These are phyloP conservation scores for Andrena camellia DNA, from an alignment of 2,888 invertebrate genomes.

Conservation along the genomic window DNA sequence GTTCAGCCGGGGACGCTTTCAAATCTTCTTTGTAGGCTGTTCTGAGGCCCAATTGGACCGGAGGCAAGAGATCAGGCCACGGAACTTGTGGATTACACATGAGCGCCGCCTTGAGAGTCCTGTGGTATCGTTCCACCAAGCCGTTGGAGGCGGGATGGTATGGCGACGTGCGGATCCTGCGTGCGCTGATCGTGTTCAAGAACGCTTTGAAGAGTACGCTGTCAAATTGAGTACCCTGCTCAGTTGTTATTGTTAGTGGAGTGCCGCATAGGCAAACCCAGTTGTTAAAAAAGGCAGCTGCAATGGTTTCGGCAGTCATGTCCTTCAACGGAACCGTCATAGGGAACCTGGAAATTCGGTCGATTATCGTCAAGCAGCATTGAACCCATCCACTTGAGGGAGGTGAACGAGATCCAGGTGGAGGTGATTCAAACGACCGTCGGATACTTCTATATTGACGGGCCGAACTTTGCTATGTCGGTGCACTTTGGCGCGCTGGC, in stretches of 20 bases:
- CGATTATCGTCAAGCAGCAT: neutral
- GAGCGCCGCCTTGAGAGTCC: neutral
- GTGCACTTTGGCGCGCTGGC: neutral
- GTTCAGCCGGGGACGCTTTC: neutral
- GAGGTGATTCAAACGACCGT: neutral
- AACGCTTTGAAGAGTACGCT: neutral
- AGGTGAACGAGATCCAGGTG: neutral
- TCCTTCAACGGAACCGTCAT: neutral
- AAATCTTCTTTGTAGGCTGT: too few species aligned
- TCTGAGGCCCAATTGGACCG: neutral
- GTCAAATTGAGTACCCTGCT: neutral
- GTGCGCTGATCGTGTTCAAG: neutral
- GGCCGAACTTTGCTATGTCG: neutral
- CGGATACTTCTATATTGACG: neutral
- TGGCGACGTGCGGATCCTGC: neutral
- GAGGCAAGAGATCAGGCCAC: too few species aligned
- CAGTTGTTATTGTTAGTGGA: neutral
- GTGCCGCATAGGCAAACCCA: neutral
- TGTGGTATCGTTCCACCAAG: neutral
- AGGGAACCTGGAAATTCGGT: neutral
- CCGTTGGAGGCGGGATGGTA: neutral
- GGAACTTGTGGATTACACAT: neutral
- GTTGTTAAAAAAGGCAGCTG: neutral
- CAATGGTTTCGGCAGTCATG: neutral
- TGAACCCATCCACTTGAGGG: neutral